phyloP scores from a whole-genome alignment of 2,113 vertebrate genomes.

The Poeciliopsis occidentalis region DNA sequence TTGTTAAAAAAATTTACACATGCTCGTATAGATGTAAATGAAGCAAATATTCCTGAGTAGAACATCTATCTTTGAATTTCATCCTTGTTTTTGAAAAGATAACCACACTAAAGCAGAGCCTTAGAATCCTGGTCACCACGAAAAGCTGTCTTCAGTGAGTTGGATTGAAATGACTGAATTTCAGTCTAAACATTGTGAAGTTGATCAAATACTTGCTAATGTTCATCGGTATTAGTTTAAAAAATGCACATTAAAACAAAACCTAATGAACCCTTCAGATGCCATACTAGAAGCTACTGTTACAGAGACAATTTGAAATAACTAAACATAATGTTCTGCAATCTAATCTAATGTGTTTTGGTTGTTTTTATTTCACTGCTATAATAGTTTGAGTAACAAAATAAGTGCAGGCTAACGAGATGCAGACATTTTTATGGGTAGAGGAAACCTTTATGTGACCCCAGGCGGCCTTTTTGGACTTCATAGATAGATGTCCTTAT shows the following conservation, averaged over 20 bases:
- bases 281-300: not conserved
- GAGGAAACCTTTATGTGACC: conserved; percentile 71
- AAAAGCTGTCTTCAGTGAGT: not conserved
- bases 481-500: conserved; percentile 77
- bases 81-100: not conserved
- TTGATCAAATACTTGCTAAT: too few species aligned
- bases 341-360: not conserved
- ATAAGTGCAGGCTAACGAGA: conserved; percentile 55
- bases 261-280: not conserved
- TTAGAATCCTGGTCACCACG: not conserved
- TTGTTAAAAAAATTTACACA: not conserved
- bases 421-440: conserved; percentile 63
- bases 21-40: not conserved
- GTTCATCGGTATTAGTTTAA: not conserved
- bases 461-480: conserved; percentile 67
- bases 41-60: not conserved
- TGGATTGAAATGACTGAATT: not conserved
- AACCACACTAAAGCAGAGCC: not conserved
- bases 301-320: not conserved
- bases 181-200: too few species aligned
- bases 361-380: not conserved
- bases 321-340: not conserved
- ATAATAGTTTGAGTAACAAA: conserved; percentile 1
- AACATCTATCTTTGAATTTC: not conserved
- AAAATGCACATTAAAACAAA: not conserved